A percentile compares a stretch with the other conserved stretches of the same genome.
Conservation (phyloP, 1,140 invertebrate species). For the Zaprionus camerounensis region DNA sequence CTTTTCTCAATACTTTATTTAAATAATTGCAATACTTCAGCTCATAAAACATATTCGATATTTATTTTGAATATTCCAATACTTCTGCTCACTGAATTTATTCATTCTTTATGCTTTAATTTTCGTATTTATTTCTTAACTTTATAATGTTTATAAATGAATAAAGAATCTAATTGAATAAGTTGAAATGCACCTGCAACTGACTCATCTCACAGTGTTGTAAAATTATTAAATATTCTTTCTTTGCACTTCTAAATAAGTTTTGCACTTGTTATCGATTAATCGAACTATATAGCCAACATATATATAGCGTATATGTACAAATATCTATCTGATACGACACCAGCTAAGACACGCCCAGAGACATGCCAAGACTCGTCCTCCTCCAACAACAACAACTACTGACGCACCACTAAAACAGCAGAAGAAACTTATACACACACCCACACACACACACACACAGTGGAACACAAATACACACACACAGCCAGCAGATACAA, state of each 20-base stretch:
- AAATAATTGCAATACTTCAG: too few species aligned
- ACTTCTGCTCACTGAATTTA: not conserved
- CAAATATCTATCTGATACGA: constrained; percentile 11
- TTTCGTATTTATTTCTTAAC: not conserved
- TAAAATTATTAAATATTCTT: not conserved
- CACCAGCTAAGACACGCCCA: constrained; percentile 25
- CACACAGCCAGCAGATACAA: constrained; percentile 51
- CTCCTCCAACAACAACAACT: constrained; percentile 4
- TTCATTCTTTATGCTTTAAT: not conserved
- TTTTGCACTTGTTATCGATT: constrained; percentile 22
- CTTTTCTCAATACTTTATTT: not conserved
- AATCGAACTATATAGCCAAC: constrained; percentile 13
- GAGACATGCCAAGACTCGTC: constrained; percentile 15
- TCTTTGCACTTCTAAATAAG: not conserved
- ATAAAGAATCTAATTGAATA: not conserved
- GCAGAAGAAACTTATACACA: constrained; percentile 18
- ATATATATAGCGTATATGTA: constrained; percentile 16
- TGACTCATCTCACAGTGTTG: not conserved
- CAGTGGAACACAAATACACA: constrained; percentile 30
- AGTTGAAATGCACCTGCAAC: constrained; percentile 16
- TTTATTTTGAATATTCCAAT: too few species aligned
- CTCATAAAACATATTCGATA: too few species aligned
- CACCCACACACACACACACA: constrained; percentile 7
- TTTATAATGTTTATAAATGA: not conserved
- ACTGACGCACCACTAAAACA: constrained; percentile 64